A percentile compares a stretch with the other conserved stretches of the same genome.
Conservation (phyloP, 2,113 vertebrate species). For the Beaufortia kweichowensis region DNA sequence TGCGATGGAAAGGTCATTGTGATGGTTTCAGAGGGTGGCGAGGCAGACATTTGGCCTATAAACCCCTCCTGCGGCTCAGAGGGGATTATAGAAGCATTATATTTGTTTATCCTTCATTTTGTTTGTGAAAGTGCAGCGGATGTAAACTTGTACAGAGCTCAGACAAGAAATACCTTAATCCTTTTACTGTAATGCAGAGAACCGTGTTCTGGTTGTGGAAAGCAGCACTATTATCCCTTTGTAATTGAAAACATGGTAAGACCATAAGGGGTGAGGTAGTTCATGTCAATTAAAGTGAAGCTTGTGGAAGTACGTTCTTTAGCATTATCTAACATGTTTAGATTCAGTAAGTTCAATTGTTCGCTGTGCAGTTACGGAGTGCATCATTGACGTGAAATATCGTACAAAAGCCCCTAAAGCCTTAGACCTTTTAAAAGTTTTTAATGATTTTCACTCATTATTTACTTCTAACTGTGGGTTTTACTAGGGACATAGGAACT, state of each 20-base stretch:
- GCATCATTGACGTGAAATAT: no score
- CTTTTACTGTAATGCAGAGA: background rate
- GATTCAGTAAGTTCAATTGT: constrained; percentile 13
- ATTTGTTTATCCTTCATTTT: constrained; percentile 18
- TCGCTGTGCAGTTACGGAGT: background rate
- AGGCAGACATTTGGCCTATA: constrained; percentile 15
- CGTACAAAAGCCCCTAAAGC: no score
- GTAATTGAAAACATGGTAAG: constrained; percentile 46
- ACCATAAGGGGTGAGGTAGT: constrained; percentile 33
- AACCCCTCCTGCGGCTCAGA: background rate
- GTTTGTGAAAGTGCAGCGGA: background rate
- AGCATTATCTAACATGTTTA: constrained; percentile 27
- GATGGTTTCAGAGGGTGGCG: constrained; percentile 32
- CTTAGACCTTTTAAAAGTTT: no score
- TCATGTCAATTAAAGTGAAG: constrained; percentile 5
- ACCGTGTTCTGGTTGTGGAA: constrained; percentile 2
- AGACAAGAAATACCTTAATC: constrained; percentile 1
- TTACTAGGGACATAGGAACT: no score
- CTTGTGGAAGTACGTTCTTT: constrained; percentile 12
- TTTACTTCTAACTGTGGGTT: no score
- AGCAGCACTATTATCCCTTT: constrained; percentile 32
- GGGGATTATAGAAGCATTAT: background rate
- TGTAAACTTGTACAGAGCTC: background rate
- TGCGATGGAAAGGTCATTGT: constrained; percentile 29
- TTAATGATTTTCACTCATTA: no score